Evolutionary conservation across 53 echinoderm and acorn worm genomes (phyloP), one percentile per base, ranked within the genome.

Genomic region (Henricia sp.): DNA sequence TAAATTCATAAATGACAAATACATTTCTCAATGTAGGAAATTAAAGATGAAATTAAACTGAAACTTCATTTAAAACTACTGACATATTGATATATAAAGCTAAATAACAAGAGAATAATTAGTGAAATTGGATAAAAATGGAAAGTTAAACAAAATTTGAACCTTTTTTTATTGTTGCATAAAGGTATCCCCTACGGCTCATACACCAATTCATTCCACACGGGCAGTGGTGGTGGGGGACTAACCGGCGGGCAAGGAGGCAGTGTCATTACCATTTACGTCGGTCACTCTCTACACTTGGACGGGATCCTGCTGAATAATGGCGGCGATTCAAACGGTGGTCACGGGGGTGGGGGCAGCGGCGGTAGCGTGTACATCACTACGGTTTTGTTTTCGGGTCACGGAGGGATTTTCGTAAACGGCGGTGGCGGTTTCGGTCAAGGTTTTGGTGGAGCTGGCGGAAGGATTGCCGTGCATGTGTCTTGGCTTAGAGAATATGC

Each of bases 151-250:
- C 2, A 52, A 14, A 43, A 59, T 23, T 5, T 63, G 42, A 60
- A 1, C n/a, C n/a, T 42, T 62, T 48, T 8, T 0, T 12, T 4
- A 25, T 20, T 56, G 27, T 4, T 71, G 12, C 17, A 37, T 36
- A 6, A 33, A 95, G 95, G 95, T 20, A 17, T 75, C 32, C 66
- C 87, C 20, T 95, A 95, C 57, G 95, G 95, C 29, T 95, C 95
- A 6, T 95, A 90, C 85, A 88, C 84, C 20, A 64, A 71, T n/a
- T 88, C 95, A 13, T 58, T 87, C 50, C 95, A 95, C 52, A 63
- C 82, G 60, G 95, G 95, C 4, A 95, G 95, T 90, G 90, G 92
- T 48, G 95, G 95, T 42, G 95, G 95, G 14, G 90, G 92, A 35
- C 55, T 50, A 4, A 52, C 51, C 55, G 92, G 92, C 74, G 95